phyloP scores from a whole-genome alignment of 2,113 vertebrate genomes.

The Vulpes vulpes region DNA sequence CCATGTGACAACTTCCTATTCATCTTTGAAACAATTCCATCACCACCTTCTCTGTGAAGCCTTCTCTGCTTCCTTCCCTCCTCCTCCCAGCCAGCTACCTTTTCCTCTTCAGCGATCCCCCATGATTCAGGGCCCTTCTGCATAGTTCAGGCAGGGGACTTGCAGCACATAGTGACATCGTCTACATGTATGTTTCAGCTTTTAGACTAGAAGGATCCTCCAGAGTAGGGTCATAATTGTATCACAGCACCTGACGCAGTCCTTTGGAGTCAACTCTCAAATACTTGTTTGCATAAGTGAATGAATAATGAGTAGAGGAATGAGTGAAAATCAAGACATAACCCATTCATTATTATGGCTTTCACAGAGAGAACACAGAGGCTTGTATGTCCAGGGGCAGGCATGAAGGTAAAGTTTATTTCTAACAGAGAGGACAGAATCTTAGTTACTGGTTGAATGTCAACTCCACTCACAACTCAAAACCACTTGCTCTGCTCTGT shows the following conservation, averaged over 20 bases:
- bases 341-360: neutral
- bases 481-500: neutral
- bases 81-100: neutral
- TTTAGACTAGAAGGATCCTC: neutral
- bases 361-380: neutral
- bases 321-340: neutral
- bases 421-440: neutral
- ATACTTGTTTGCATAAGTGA: neutral
- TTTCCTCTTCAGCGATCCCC: neutral
- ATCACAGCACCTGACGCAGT: neutral
- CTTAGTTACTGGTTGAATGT: neutral
- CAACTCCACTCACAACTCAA: neutral
- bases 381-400: neutral
- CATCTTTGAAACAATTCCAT: neutral
- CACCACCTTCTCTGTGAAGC: neutral
- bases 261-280: neutral
- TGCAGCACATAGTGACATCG: no score
- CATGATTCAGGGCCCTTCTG: neutral
- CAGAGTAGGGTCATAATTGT: accelerated
- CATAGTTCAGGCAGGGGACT: neutral
- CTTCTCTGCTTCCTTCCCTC: neutral
- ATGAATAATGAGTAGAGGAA: neutral
- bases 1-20: neutral
- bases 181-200: neutral
- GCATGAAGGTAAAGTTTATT: neutral